These are phyloP conservation scores for Latheticus oryzae DNA, from an alignment of 2,888 invertebrate genomes.

Conservation along the genomic window DNA sequence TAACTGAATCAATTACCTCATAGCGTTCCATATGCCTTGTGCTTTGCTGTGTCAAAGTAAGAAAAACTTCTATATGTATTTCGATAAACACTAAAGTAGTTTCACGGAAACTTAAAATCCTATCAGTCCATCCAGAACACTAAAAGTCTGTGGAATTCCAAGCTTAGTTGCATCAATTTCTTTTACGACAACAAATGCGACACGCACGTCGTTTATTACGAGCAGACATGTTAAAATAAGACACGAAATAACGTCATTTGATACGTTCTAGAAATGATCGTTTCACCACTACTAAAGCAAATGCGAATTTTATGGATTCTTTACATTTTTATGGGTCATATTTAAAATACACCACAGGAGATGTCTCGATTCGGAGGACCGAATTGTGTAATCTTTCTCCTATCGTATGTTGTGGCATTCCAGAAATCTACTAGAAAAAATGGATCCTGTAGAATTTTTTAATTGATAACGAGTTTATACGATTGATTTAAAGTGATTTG, in stretches of 20 bases:
- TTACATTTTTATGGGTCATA: conserved; percentile 15
- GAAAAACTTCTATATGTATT: conserved; percentile 7
- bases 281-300: conserved; percentile 11
- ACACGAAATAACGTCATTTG: conserved; percentile 28
- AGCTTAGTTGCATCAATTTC: conserved; percentile 27
- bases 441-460: conserved; percentile 13
- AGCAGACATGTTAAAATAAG: conserved; percentile 14
- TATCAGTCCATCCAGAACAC: conserved; percentile 9
- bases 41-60: conserved; percentile 7
- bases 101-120: conserved; percentile 19
- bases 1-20: no score
- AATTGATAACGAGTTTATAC: conserved; percentile 5
- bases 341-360: conserved; percentile 10
- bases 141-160: conserved; percentile 24
- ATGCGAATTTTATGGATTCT: conserved; percentile 19
- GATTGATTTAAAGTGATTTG: no score
- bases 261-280: conserved; percentile 2
- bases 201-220: conserved; percentile 22
- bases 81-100: conserved; percentile 19
- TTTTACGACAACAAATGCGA: conserved; percentile 22
- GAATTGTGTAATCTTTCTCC: conserved; percentile 4
- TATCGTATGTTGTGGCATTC: conserved; percentile 10
- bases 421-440: conserved; percentile 13
- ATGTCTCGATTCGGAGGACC: background rate
- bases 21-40: conserved; percentile 4